These are phyloP conservation scores for Scaptomyza montana DNA, from an alignment of 1,140 invertebrate species.

Conservation along the genomic window DNA sequence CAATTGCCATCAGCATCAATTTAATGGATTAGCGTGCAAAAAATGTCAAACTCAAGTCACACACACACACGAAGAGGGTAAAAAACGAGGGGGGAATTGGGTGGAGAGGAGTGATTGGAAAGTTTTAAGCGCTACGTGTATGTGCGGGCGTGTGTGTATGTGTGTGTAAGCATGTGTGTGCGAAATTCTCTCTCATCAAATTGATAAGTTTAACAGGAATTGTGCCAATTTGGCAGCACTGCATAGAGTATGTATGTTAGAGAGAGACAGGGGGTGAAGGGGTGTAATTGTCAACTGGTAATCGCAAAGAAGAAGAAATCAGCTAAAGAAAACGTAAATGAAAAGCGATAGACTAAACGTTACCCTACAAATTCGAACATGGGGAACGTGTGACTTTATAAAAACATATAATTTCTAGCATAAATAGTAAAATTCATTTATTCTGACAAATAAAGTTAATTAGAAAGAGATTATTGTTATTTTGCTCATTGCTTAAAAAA, in stretches of 20 bases:
- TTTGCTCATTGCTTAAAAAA: neutral
- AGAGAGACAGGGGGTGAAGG: slow-evolving; percentile 16
- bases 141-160: slow-evolving; percentile 16
- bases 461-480: too few relatives aligned
- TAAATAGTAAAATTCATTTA: too few relatives aligned
- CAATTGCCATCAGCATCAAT: slow-evolving; percentile 76
- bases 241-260: slow-evolving; percentile 13
- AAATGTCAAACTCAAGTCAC: slow-evolving; percentile 53
- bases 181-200: slow-evolving; percentile 64
- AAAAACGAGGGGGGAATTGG: neutral
- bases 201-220: slow-evolving; percentile 78
- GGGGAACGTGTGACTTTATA: too few relatives aligned
- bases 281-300: slow-evolving; percentile 54
- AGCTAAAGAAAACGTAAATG: too few relatives aligned
- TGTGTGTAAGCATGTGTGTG: slow-evolving; percentile 17
- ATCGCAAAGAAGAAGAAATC: slow-evolving; percentile 11
- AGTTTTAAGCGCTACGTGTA: slow-evolving; percentile 10
- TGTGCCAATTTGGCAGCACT: slow-evolving; percentile 67
- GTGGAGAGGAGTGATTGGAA: neutral
- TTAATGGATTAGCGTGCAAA: slow-evolving; percentile 72
- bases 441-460: too few relatives aligned
- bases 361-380: too few relatives aligned
- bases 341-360: too few relatives aligned
- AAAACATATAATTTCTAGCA: too few relatives aligned
- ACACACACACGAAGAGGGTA: neutral